Conservation (phyloP, 2,888 invertebrate genomes). For the Perithous albicinctus region DNA sequence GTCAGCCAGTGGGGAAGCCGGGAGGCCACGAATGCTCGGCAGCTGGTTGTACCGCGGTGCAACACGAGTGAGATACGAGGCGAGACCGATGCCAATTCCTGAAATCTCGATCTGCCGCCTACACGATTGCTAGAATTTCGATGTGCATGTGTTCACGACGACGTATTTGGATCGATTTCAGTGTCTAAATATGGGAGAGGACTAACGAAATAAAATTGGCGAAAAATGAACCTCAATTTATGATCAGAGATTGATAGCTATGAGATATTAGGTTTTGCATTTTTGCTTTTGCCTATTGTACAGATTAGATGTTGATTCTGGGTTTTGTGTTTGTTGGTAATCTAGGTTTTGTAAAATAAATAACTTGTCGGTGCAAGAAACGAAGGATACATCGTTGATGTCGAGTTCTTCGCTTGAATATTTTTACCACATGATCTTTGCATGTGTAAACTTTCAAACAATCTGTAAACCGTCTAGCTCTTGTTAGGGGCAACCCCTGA, state of each 20-base stretch:
- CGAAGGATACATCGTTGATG: neutral
- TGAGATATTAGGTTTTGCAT: too few relatives aligned
- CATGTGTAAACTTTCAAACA: too few relatives aligned
- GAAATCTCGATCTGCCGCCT: conserved; percentile 41
- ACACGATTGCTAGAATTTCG: neutral
- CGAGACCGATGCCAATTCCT: conserved; percentile 57
- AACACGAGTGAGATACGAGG: conserved; percentile 57
- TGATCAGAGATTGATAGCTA: too few relatives aligned
- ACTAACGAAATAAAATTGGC: neutral
- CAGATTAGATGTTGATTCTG: too few relatives aligned
- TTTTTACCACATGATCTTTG: neutral
- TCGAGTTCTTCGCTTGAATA: neutral
- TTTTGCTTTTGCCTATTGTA: too few relatives aligned
- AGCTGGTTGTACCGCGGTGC: conserved; percentile 17
- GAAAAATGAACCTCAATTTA: too few relatives aligned
- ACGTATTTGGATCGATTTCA: conserved; percentile 35
- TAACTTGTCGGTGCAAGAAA: neutral
- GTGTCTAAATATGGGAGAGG: neutral
- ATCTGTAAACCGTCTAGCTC: too few relatives aligned
- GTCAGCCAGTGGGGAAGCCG: conserved; percentile 39
- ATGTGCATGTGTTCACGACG: neutral
- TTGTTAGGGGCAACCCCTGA: too few relatives aligned
- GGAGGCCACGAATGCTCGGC: conserved; percentile 35
- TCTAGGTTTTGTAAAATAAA: neutral
- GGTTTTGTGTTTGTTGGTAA: neutral